These are phyloP conservation scores for Amphipyra berbera DNA, from an alignment of 2,888 invertebrate species.

Conservation along the genomic window DNA sequence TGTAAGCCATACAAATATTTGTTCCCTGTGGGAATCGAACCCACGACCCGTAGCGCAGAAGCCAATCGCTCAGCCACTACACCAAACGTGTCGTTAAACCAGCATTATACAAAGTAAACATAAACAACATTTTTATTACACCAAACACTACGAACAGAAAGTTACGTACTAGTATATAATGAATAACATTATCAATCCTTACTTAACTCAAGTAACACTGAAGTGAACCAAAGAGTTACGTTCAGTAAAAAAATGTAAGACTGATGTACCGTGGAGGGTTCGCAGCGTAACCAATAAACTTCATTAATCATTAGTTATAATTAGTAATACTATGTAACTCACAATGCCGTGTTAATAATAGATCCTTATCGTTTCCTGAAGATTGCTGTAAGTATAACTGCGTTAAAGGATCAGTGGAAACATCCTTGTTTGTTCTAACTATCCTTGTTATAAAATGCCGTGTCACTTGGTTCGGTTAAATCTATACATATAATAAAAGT, in stretches of 20 bases:
- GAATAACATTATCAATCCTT: conserved; percentile 23
- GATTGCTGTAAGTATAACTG: conserved; percentile 10
- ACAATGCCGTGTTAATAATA: conserved; percentile 3
- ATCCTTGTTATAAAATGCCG: no score
- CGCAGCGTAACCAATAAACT: conserved; percentile 46
- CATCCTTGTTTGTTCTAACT: no score
- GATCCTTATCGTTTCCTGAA: conserved; percentile 32
- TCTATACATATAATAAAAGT: no score
- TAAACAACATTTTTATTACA: no score
- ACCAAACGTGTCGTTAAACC: no score
- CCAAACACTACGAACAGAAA: no score
- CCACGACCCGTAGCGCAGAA: no score
- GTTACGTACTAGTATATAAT: neutral
- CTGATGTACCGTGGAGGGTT: conserved; percentile 50
- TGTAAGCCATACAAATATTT: no score
- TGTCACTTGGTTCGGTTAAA: no score
- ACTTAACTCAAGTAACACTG: conserved; percentile 30
- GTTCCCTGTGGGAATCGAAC: no score
- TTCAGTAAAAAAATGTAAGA: conserved; percentile 18
- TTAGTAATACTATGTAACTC: conserved; percentile 34
- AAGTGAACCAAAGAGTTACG: conserved; percentile 29
- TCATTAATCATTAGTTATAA: conserved; percentile 38
- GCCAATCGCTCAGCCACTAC: no score
- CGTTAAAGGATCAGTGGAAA: neutral
- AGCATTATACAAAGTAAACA: no score